These are phyloP conservation scores for Oreotrochilus melanogaster DNA, from an alignment of 2,113 vertebrate genomes.

Conservation along the genomic window DNA sequence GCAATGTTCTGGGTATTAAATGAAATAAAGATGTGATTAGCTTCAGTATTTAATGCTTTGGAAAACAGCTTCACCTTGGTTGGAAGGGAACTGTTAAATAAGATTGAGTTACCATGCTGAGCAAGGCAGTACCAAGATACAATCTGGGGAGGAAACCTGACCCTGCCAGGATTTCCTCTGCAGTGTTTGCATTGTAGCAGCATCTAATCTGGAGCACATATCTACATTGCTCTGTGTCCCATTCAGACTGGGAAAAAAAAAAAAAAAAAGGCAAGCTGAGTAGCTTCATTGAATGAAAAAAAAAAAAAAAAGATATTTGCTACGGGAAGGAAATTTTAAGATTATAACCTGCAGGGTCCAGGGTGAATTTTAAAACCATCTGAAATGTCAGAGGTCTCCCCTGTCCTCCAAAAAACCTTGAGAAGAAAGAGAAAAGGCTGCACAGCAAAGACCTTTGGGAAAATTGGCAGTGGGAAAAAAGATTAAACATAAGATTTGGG, in stretches of 20 bases:
- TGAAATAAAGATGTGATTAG: constrained; percentile 36
- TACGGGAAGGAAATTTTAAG: constrained; percentile 16
- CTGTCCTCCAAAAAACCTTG: background rate
- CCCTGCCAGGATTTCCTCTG: constrained; percentile 54
- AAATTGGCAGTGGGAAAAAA: background rate
- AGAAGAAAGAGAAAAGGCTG: background rate
- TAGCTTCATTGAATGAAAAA: background rate
- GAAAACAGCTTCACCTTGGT: constrained; percentile 17
- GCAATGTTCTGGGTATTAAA: constrained; percentile 13
- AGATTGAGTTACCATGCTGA: constrained; percentile 33
- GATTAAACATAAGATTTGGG: background rate
- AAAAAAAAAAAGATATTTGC: background rate
- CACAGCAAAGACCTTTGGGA: background rate
- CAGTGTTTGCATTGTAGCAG: constrained; percentile 33
- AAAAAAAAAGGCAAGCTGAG: background rate
- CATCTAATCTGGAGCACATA: constrained; percentile 37
- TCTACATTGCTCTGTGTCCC: background rate
- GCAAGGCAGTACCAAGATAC: constrained; percentile 16
- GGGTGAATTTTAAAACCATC: background rate
- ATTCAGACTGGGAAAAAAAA: background rate
- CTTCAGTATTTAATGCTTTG: constrained; percentile 43
- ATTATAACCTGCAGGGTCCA: background rate
- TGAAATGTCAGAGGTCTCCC: background rate
- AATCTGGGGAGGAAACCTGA: constrained; percentile 57
- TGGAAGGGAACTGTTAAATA: constrained; percentile 6